These are phyloP conservation scores for Euzophera pinguis DNA, from an alignment of 2,888 invertebrate genomes.

Conservation along the genomic window DNA sequence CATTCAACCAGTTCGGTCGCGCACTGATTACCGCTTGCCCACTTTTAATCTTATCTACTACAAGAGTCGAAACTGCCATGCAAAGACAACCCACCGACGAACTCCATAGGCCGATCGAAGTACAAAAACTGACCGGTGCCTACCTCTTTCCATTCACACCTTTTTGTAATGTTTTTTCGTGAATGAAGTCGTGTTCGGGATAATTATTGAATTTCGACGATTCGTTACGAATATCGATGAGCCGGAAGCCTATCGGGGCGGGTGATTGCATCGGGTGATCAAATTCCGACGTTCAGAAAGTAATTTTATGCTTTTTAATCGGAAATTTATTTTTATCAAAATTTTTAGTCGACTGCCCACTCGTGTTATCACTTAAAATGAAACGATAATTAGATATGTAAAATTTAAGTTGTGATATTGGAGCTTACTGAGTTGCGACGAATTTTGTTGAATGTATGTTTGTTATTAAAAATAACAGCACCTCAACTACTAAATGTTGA, in stretches of 20 bases:
- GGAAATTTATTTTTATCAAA: slow-evolving; percentile 50
- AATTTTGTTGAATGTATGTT: too few species aligned
- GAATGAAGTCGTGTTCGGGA: slow-evolving; percentile 79
- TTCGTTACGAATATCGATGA: slow-evolving; percentile 79
- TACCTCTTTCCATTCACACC: slow-evolving; percentile 77
- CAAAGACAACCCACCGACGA: slow-evolving; percentile 39
- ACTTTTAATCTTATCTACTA: slow-evolving; percentile 74
- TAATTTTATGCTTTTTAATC: slow-evolving; percentile 77
- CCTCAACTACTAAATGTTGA: too few species aligned
- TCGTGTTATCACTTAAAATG: too few species aligned
- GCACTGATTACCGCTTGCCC: slow-evolving; percentile 71
- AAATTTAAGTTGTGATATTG: too few species aligned
- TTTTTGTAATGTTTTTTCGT: slow-evolving; percentile 72
- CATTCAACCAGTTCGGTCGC: slow-evolving; percentile 76
- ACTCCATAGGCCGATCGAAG: slow-evolving; percentile 37
- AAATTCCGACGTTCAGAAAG: slow-evolving; percentile 68
- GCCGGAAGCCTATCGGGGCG: slow-evolving; percentile 74
- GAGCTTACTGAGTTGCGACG: too few species aligned
- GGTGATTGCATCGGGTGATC: slow-evolving; percentile 68
- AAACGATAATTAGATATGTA: too few species aligned
- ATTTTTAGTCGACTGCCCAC: slow-evolving; percentile 23
- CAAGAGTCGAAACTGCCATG: slow-evolving; percentile 50
- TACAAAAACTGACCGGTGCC: slow-evolving; percentile 65
- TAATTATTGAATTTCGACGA: slow-evolving; percentile 79
- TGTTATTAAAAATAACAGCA: too few species aligned